Percentiles rank a stretch among this genome's conserved stretches.
These are phyloP conservation scores for Anthrax anthrax DNA, from an alignment of 2,888 invertebrate genomes.

Conservation along the genomic window DNA sequence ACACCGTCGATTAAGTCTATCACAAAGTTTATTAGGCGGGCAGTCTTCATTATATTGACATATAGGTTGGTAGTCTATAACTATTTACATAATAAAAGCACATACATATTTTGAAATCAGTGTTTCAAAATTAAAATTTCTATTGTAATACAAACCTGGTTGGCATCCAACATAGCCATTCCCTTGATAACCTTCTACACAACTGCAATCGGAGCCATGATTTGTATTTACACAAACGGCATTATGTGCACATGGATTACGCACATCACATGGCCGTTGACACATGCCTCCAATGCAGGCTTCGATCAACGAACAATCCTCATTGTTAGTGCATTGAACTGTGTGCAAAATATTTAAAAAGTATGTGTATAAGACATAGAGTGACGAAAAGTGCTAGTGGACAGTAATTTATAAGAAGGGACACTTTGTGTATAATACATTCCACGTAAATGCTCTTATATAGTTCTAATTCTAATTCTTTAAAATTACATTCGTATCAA, in stretches of 20 bases:
- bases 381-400: background rate
- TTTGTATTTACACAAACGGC: constrained; percentile 79
- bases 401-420: background rate
- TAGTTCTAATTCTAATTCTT: too few species aligned
- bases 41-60: constrained; percentile 88
- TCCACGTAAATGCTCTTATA: too few species aligned
- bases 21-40: constrained; percentile 71
- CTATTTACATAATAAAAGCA: constrained; percentile 27
- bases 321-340: constrained; percentile 77
- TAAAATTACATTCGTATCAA: too few species aligned
- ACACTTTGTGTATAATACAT: background rate
- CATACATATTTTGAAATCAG: background rate
- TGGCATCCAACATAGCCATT: constrained; percentile 71
- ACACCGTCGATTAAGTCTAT: constrained; percentile 68
- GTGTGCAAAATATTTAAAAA: constrained; percentile 18
- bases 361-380: constrained; percentile 11
- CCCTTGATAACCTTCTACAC: constrained; percentile 73
- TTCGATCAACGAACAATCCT: constrained; percentile 72
- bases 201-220: constrained; percentile 75
- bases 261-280: constrained; percentile 73
- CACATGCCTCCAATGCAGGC: constrained; percentile 76
- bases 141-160: constrained; percentile 41
- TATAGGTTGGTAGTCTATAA: constrained; percentile 40
- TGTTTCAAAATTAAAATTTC: background rate
- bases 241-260: constrained; percentile 69